Evolutionary conservation across 53 echinoderm and acorn worm species (phyloP), one percentile per base, ranked within the genome.

Genomic region (Apostichopus leukothele): DNA sequence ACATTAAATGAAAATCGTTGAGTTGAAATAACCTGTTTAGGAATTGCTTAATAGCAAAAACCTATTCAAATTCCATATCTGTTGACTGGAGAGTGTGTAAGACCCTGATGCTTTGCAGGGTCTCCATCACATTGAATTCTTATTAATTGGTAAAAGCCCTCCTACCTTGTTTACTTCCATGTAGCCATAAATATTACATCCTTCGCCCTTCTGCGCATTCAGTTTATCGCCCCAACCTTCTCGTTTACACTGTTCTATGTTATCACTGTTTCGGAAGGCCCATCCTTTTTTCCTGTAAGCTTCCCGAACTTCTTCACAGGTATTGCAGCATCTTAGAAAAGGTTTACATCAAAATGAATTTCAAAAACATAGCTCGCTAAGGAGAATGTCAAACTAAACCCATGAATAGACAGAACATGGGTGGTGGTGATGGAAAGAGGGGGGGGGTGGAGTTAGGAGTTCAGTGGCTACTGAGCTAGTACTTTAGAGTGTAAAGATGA

Each of bases 161-260:
- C 76, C 53, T 83, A 94, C 97, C 95, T 97, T 98, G 55, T 98
- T 98, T 27, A 98, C 98, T 88, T 98, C 98, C 74, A 98, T 89
- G 86, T 96, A 94, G 26, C 98, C 98, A 86, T 86, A 98, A 50
- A 98, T 60, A 54, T 98, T 91, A 75, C 98, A 98, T 4, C 95
- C 98, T 92, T 98, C 98, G 14, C 94, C 98, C 74, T 95, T 95
- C 91, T 98, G 98, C 0, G 91, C 83, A 18, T 90, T 76, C 67
- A 96, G 90, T 80, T 96, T 94, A 63, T 95, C 92, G 12, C 90
- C 88, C 93, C 95, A 98, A 39, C 98, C 95, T 83, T 95, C 98
- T 54, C 98, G 53, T 74, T 94, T 85, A 73, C 98, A 98, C 76
- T 98, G 98, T 78, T 88, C 95, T 51, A 95, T 95, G 74, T 59